These are phyloP conservation scores for Drosophila percnosoma DNA, from an alignment of 2,888 invertebrate species.

Conservation along the genomic window DNA sequence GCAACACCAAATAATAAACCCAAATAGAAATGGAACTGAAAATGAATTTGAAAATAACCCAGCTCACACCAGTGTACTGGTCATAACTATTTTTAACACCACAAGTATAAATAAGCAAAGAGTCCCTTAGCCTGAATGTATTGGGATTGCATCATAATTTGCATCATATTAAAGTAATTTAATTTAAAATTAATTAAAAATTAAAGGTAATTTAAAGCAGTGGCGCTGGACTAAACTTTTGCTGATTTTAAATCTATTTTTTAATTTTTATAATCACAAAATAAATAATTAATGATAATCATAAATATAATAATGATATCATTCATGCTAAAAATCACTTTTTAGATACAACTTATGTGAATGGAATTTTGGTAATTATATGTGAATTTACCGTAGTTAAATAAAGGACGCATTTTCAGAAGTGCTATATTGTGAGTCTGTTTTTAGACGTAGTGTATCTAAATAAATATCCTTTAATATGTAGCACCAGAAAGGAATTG, in stretches of 20 bases:
- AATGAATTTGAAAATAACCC: slow-evolving; percentile 4
- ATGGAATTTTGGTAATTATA: not conserved
- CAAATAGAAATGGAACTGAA: slow-evolving; percentile 17
- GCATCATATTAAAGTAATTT: not conserved
- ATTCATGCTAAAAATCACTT: not conserved
- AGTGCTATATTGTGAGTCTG: not conserved
- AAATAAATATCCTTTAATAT: slow-evolving; percentile 20
- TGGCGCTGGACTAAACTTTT: not conserved
- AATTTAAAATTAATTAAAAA: not conserved
- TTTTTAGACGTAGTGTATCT: slow-evolving; percentile 12
- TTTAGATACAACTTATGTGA: not conserved
- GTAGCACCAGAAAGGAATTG: slow-evolving; percentile 18
- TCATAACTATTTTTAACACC: slow-evolving; percentile 41
- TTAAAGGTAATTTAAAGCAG: not conserved
- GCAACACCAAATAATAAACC: slow-evolving; percentile 35
- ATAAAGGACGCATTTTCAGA: not conserved
- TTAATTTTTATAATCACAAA: not conserved
- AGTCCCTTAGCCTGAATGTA: not conserved
- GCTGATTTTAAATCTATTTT: not conserved
- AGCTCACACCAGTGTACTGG: not conserved
- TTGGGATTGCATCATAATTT: not conserved
- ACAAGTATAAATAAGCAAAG: slow-evolving; percentile 35
- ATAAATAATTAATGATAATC: no score
- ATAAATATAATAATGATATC: not conserved
- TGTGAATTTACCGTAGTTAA: not conserved